Base-by-base conservation (phyloP, 2,113 vertebrate species). In the Saccopteryx bilineata region DNA sequence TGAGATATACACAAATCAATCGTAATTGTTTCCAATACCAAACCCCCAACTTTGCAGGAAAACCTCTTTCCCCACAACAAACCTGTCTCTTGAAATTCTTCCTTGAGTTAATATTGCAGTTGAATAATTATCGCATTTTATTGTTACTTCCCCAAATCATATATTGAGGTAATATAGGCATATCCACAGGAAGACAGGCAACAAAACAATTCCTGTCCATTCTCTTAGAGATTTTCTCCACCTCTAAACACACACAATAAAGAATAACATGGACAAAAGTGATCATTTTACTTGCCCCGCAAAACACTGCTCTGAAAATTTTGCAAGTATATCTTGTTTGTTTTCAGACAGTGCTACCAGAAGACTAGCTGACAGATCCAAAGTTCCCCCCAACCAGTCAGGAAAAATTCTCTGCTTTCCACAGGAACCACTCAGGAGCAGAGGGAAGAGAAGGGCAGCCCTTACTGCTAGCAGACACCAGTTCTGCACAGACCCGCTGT, bases 71-170 rank as follows among this genome's bases (percentile, higher is more conserved):
- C 21, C 28, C 46, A 61, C 17, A 84, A 61, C 18, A 66, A 78
- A 68, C 33, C n/a, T 80, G 74, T 75, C 31, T 96, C 15, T 39
- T 76, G 18, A 87, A 71, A 66, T 66, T 69, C 9, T 83, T 91
- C 56, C 13, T n/a, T 69, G 28, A 74, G 13, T 24, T 88, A 48
- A 80, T 65, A 94, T 96, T 75, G 52, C 21, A 93, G n/a, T 54
- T 33, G 39, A 79, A 4, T 33, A 46, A 83, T 72, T 93, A 81
- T 56, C 90, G 46, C 19, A 90, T 81, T 82, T 93, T 84, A 31
- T 17, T 74, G 21, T 60, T 74, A 79, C 10, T 68, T 84, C 28
- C 66, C 46, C 46, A 63, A 93, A 48, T 48, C 31, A 92, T 84
- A 89, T 80, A 74, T 68, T 69, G 23, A 69, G 26, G 14, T 61